phyloP scores from a whole-genome alignment of 2,113 vertebrate species.

The Halichoeres trimaculatus region DNA sequence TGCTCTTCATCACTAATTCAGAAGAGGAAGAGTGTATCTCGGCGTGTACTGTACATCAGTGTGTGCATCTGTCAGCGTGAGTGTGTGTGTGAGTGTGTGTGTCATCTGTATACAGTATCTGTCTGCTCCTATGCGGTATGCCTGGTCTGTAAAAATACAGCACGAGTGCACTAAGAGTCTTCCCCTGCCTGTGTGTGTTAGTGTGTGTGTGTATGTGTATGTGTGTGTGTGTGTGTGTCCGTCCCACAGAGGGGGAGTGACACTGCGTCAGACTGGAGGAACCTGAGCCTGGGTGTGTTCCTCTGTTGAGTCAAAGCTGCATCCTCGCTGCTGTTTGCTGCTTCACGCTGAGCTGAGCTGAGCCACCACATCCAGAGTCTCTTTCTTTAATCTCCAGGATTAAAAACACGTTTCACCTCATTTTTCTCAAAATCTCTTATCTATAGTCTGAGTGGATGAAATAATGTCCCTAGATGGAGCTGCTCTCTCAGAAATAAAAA shows the following conservation, averaged over 20 bases:
- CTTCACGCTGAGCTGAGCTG: not conserved
- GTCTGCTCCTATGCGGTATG: conserved; percentile 1
- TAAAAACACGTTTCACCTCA: not conserved
- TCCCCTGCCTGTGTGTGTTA: not conserved
- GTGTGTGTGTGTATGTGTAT: conserved; percentile 21
- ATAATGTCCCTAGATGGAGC: not conserved
- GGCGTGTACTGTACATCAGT: conserved; percentile 20
- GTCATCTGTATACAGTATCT: conserved; percentile 7
- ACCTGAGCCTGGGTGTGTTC: conserved; percentile 55
- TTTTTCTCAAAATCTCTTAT: not conserved
- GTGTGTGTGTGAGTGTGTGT: conserved; percentile 11
- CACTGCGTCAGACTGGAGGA: conserved; percentile 57
- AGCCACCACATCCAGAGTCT: too few species aligned
- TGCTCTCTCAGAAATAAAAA: not conserved
- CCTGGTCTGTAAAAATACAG: conserved; percentile 20
- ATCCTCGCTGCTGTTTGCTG: conserved; percentile 15
- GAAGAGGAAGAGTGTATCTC: conserved; percentile 47
- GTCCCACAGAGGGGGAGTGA: conserved; percentile 20
- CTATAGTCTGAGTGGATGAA: not conserved
- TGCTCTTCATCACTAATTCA: conserved; percentile 74
- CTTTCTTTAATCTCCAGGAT: not conserved
- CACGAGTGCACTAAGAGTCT: conserved; percentile 13
- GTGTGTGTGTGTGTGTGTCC: conserved; percentile 13
- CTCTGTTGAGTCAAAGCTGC: conserved; percentile 16
- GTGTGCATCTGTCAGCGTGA: conserved; percentile 13